Base-by-base conservation (phyloP, 2,113 vertebrate species). In the Mesembrinibis cayennensis region DNA sequence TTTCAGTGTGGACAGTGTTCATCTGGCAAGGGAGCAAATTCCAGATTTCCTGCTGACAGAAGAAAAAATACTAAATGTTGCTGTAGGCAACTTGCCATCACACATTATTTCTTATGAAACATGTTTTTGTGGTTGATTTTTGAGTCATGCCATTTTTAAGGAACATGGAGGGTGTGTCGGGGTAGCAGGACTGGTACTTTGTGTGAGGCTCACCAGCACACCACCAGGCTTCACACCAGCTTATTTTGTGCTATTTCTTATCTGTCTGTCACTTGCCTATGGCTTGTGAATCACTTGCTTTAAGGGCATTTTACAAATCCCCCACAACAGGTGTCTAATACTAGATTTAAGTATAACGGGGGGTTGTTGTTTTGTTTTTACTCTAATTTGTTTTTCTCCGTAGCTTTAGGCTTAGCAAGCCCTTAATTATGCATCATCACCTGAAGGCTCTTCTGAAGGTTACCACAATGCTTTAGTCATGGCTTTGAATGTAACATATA, bases 81-180 rank as follows among this genome's bases (percentile, higher is more conserved):
- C 83, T 85, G 73, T 82, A 80, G 97, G 95, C 91, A 95, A 18
- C 76, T 79, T 96, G 92, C 95, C 89, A 67, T 53, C n/a, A 3
- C 65, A 53, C 72, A 82, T 96, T 79, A 94, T 93, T 96, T 90
- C 96, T 96, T 94, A 94, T 61, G 94, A 97, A 96, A 93, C 93
- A 50, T 96, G 81, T 93, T 97, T 96, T 93, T 94, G 56, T 89
- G 84, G 87, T 59, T 80, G 76, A 36, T 73, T 95, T 96, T 94
- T 94, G 86, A 94, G 82, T 91, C 90, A 69, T 40, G 16, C 45
- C 71, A 3, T 71, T 95, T 93, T 85, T 40, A 71, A 89, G 92
- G 82, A 27, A 0, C 19, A 5, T 7, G 53, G 69, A 86, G 89
- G 86, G 74, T 53, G 77, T 87, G 83, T 29, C 58, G 5, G 52